Conservation (phyloP, 2,113 vertebrate genomes). For the Dasyurus viverrinus region DNA sequence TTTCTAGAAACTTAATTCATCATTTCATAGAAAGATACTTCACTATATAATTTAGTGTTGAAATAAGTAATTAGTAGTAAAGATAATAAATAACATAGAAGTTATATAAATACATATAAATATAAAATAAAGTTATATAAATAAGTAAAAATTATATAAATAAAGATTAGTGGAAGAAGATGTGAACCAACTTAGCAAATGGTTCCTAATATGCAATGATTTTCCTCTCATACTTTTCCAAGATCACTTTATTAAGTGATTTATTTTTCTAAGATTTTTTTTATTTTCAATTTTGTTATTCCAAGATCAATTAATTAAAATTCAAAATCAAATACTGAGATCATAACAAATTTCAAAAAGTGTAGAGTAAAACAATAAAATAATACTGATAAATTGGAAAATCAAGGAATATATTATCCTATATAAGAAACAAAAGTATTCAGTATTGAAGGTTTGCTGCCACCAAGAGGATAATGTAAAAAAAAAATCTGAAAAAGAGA, state of each 20-base stretch:
- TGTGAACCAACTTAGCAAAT: slow-evolving; percentile 34
- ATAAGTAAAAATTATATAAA: neutral
- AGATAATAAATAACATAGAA: slow-evolving; percentile 15
- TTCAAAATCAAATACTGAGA: neutral
- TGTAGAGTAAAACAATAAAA: neutral
- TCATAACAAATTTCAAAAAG: slow-evolving; percentile 3
- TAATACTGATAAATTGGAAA: neutral
- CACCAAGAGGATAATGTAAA: slow-evolving; percentile 75
- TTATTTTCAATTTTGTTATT: neutral
- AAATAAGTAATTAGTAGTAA: neutral
- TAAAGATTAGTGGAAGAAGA: slow-evolving; percentile 36
- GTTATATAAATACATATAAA: neutral
- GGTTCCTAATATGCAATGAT: slow-evolving; percentile 32
- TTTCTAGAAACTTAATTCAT: neutral
- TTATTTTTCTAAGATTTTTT: no score
- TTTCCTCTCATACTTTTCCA: slow-evolving; percentile 20
- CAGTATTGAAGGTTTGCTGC: slow-evolving; percentile 74
- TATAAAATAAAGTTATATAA: no score
- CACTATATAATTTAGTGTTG: neutral
- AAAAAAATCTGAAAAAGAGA: slow-evolving; percentile 26
- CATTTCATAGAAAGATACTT: neutral
- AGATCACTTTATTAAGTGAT: slow-evolving; percentile 11
- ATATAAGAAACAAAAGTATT: neutral
- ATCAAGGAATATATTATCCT: neutral
- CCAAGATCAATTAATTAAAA: slow-evolving; percentile 10